These are phyloP conservation scores for Amblyornis subalaris DNA, from an alignment of 2,113 vertebrate species.

Conservation along the genomic window DNA sequence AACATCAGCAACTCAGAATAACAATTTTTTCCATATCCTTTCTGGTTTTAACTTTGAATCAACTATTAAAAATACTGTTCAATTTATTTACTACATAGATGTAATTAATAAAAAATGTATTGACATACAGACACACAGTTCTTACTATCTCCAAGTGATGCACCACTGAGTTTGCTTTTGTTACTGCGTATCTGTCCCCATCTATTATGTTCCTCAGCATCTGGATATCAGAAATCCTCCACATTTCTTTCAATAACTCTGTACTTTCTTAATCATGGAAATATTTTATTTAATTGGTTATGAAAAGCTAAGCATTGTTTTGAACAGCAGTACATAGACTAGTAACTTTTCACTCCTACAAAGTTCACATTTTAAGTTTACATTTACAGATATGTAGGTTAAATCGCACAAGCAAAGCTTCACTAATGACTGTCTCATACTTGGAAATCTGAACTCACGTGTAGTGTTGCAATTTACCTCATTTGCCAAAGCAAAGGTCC, in stretches of 20 bases:
- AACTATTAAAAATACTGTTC: not conserved
- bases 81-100: not conserved
- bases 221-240: not conserved
- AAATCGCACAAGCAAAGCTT: not conserved
- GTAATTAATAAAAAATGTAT: not conserved
- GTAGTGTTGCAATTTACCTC: slow-evolving; percentile 75
- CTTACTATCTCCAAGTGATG: not conserved
- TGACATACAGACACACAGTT: not conserved
- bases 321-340: not conserved
- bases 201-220: not conserved
- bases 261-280: not conserved
- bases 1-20: not conserved
- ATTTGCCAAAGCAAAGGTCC: slow-evolving; percentile 91
- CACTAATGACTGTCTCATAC: not conserved
- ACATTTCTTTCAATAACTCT: not conserved
- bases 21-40: not conserved
- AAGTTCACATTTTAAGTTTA: not conserved
- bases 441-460: not conserved
- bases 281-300: not conserved
- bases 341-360: not conserved
- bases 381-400: not conserved
- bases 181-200: not conserved
- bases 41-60: not conserved
- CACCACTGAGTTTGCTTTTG: not conserved
- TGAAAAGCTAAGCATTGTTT: not conserved